Evolutionary conservation across 2,113 vertebrate species (phyloP).

Genomic region (Gymnarchus niloticus): DNA sequence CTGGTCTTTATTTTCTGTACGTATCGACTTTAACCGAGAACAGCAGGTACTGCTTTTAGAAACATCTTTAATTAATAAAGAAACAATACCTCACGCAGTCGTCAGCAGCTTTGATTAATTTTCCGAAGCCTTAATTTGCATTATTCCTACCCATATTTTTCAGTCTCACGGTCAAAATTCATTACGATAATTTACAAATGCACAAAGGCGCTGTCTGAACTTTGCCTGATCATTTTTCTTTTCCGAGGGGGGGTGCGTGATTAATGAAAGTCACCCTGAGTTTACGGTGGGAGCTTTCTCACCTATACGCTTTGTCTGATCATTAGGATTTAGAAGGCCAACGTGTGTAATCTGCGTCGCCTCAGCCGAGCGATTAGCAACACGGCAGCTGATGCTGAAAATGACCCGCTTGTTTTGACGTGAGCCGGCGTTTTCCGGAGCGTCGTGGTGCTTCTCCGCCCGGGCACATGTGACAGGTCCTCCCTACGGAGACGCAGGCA

Average conservation of each 20-base stretch:
- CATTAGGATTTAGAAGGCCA: background rate
- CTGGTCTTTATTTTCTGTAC: background rate
- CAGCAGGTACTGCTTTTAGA: background rate
- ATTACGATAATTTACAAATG: slow-evolving; percentile 8
- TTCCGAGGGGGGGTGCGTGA: background rate
- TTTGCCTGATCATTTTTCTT: background rate
- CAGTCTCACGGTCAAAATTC: slow-evolving; percentile 13
- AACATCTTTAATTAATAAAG: slow-evolving; percentile 9
- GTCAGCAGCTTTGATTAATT: slow-evolving; percentile 5
- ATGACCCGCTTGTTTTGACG: background rate
- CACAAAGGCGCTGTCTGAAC: background rate
- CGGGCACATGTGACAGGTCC: slow-evolving; percentile 43
- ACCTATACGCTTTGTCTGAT: background rate
- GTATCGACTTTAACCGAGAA: background rate
- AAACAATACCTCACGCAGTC: slow-evolving; percentile 4
- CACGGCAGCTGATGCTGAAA: background rate
- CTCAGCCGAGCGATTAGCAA: background rate
- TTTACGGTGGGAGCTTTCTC: background rate
- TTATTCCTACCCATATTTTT: slow-evolving; percentile 16
- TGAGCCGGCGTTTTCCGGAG: background rate
- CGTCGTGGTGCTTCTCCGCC: slow-evolving; percentile 5
- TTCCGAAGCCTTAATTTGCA: slow-evolving; percentile 4
- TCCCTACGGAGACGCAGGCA: slow-evolving; percentile 55
- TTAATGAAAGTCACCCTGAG: background rate
- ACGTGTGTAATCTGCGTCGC: background rate